Conservation (phyloP, 2,797 vertebrate species). For the Clamator glandarius region DNA sequence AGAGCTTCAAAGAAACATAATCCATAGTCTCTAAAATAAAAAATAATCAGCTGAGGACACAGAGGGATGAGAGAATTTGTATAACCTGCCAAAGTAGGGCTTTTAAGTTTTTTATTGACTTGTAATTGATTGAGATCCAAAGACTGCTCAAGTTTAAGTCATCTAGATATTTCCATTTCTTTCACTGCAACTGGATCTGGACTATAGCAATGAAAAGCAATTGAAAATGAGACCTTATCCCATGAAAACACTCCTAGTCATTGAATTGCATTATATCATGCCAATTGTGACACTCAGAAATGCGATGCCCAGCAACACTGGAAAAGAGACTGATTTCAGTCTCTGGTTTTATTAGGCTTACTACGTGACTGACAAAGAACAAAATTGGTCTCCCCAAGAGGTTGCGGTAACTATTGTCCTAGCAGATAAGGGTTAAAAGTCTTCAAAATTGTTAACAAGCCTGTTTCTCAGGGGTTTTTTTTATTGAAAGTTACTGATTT, state of each 20-base stretch:
- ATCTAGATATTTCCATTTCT: not conserved
- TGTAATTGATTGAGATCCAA: not conserved
- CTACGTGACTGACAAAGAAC: not conserved
- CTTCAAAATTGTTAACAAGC: not conserved
- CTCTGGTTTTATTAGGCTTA: not conserved
- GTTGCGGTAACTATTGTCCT: not conserved
- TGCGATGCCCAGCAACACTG: not conserved
- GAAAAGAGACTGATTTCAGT: not conserved
- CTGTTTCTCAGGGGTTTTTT: not conserved
- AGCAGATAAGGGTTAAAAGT: not conserved
- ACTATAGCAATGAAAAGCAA: not conserved
- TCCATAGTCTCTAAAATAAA: not conserved
- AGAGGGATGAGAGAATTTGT: not conserved
- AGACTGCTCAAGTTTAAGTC: not conserved
- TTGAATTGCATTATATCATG: not conserved
- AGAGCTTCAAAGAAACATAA: not conserved
- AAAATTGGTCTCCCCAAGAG: not conserved
- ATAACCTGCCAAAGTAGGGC: not conserved
- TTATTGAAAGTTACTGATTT: not conserved
- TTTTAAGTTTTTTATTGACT: conserved; percentile 8
- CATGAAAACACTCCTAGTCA: not conserved
- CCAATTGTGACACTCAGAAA: not conserved
- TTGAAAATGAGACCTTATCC: not conserved
- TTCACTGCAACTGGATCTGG: not conserved
- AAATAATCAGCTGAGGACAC: not conserved